phyloP scores from a whole-genome alignment of 2,888 invertebrate species.

The Sesia apiformis region DNA sequence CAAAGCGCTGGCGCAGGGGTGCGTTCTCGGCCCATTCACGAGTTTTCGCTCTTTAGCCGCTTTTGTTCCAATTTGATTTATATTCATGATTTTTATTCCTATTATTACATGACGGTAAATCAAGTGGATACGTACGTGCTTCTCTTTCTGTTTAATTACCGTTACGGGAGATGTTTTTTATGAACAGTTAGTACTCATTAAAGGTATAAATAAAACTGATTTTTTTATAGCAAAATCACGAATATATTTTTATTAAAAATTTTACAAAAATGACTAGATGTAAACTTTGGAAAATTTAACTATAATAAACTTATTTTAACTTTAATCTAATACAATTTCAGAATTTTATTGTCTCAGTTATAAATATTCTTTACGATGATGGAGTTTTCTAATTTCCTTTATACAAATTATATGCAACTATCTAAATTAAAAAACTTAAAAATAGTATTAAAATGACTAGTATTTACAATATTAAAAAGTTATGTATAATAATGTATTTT shows the following conservation, averaged over 20 bases:
- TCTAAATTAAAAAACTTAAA: constrained; percentile 22
- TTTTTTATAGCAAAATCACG: constrained; percentile 24
- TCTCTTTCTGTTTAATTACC: constrained; percentile 32
- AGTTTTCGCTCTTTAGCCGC: constrained; percentile 69
- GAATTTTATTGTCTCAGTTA: background rate
- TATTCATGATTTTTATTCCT: constrained; percentile 65
- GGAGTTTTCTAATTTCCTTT: constrained; percentile 11
- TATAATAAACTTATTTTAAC: constrained; percentile 11
- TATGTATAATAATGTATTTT: constrained; percentile 1
- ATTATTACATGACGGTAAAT: constrained; percentile 61
- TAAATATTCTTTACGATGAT: no score
- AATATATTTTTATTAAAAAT: constrained; percentile 15
- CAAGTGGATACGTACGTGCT: constrained; percentile 37
- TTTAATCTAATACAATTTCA: constrained; percentile 4
- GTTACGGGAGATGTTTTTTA: constrained; percentile 1
- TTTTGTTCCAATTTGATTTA: constrained; percentile 73
- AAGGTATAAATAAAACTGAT: constrained; percentile 13
- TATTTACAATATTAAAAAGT: background rate
- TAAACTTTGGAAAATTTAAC: constrained; percentile 38
- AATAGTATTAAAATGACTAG: constrained; percentile 21
- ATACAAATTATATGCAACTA: constrained; percentile 13
- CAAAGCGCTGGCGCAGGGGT: constrained; percentile 54
- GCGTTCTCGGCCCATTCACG: constrained; percentile 56
- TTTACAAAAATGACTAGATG: constrained; percentile 52
- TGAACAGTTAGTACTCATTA: constrained; percentile 5